Evolutionary conservation across 2,113 vertebrate genomes (phyloP).

Genomic region (Amphiprion percula): DNA sequence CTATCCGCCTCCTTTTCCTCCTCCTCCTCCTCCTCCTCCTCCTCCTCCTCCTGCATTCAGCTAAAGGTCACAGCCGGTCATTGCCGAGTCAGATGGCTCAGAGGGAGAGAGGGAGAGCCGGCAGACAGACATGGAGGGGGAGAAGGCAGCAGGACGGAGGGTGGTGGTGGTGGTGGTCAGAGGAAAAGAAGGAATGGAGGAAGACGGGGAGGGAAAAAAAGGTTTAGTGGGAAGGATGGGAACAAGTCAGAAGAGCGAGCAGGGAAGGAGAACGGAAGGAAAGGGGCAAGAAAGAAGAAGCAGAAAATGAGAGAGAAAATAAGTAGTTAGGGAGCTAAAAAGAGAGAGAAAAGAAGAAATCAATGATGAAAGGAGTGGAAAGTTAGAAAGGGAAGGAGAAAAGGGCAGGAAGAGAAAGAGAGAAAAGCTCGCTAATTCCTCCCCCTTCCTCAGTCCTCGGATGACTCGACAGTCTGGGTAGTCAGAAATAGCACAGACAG

Average conservation of each 20-base stretch:
- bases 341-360: background rate
- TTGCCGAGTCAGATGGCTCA: conserved; percentile 68
- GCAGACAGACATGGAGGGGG: background rate
- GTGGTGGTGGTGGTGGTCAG: background rate
- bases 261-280: background rate
- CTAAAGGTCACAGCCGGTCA: conserved; percentile 70
- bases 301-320: background rate
- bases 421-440: conserved; percentile 30
- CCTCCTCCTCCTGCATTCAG: conserved; percentile 64
- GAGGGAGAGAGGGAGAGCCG: conserved; percentile 12
- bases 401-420: conserved; percentile 9
- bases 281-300: background rate
- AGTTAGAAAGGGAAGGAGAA: background rate
- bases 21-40: conserved; percentile 59
- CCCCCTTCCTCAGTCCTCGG: conserved; percentile 43
- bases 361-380: background rate
- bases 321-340: background rate
- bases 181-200: background rate
- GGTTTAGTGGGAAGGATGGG: background rate
- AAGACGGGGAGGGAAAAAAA: background rate
- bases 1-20: conserved; percentile 61
- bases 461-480: conserved; percentile 80
- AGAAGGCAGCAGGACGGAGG: background rate
- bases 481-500: conserved; percentile 75
- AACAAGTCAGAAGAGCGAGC: background rate